A percentile compares a stretch with the other conserved stretches of the same genome.
phyloP scores from a whole-genome alignment of 2,888 invertebrate genomes.

The Agonum fuliginosum region DNA sequence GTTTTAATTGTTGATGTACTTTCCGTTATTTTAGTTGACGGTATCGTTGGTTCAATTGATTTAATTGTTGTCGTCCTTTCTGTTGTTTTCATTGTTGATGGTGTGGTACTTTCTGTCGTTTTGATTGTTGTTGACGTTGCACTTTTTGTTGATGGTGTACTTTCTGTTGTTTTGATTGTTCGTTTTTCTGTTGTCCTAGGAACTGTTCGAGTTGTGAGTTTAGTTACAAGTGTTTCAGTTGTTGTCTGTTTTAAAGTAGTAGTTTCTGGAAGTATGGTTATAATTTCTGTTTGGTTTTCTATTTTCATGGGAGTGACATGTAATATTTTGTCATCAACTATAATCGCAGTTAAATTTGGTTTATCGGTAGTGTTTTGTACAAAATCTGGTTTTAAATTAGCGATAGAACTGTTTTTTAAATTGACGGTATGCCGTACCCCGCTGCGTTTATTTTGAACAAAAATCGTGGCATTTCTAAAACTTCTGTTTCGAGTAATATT shows the following conservation, averaged over 20 bases:
- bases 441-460: slow-evolving; percentile 50
- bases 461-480: slow-evolving; percentile 53
- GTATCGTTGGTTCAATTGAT: neutral
- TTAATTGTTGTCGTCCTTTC: slow-evolving; percentile 65
- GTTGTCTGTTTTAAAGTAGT: neutral
- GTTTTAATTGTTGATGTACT: neutral
- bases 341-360: neutral
- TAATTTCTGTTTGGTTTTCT: slow-evolving; percentile 62
- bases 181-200: slow-evolving; percentile 59
- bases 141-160: slow-evolving; percentile 69
- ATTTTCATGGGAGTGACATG: neutral
- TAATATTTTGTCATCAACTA: slow-evolving; percentile 9
- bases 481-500: slow-evolving; percentile 55
- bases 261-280: slow-evolving; percentile 6
- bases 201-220: too few relatives aligned
- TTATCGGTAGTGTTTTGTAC: neutral
- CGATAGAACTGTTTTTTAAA: slow-evolving; percentile 36
- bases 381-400: slow-evolving; percentile 45
- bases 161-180: slow-evolving; percentile 61
- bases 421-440: slow-evolving; percentile 54
- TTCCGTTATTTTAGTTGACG: neutral
- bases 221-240: slow-evolving; percentile 47
- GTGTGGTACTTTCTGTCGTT: slow-evolving; percentile 68
- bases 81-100: slow-evolving; percentile 3
- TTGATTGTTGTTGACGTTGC: slow-evolving; percentile 73